Conservation (phyloP, 2,797 vertebrate species). For the Rhinella marina region DNA sequence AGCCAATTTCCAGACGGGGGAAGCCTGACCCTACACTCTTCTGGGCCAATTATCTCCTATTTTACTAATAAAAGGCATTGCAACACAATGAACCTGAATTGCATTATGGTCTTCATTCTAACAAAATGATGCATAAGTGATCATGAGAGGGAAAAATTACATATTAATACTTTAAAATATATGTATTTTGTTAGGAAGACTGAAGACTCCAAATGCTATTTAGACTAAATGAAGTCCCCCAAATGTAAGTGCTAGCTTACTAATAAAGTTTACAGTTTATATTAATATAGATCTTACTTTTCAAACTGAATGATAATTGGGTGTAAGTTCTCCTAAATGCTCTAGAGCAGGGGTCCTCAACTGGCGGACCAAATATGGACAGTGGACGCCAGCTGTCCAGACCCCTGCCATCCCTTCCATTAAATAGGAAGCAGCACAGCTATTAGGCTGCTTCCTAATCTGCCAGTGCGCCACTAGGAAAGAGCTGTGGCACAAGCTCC, state of each 20-base stretch:
- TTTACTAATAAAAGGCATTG: slow-evolving; percentile 1
- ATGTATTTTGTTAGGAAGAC: neutral
- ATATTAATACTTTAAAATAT: neutral
- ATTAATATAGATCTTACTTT: neutral
- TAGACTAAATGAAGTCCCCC: neutral
- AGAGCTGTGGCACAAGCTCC: too few species aligned
- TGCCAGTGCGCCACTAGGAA: too few species aligned
- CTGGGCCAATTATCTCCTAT: slow-evolving; percentile 67
- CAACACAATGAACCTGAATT: neutral
- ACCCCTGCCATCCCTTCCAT: too few species aligned
- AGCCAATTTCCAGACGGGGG: slow-evolving; percentile 73
- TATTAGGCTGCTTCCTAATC: too few species aligned
- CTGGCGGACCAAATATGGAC: too few species aligned
- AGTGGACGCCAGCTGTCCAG: too few species aligned
- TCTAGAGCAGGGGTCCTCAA: too few species aligned
- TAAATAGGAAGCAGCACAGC: too few species aligned
- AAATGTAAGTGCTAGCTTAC: neutral
- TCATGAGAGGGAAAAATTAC: neutral
- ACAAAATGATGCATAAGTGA: neutral
- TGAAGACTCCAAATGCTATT: neutral
- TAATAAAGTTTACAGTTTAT: neutral
- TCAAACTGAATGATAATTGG: neutral
- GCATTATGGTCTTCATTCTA: neutral
- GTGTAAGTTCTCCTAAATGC: too few species aligned
- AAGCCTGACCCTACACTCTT: slow-evolving; percentile 72